A percentile compares a stretch with the other conserved stretches of the same genome.
These are phyloP conservation scores for Balaenoptera acutorostrata DNA, from an alignment of 2,113 vertebrate species.

Conservation along the genomic window DNA sequence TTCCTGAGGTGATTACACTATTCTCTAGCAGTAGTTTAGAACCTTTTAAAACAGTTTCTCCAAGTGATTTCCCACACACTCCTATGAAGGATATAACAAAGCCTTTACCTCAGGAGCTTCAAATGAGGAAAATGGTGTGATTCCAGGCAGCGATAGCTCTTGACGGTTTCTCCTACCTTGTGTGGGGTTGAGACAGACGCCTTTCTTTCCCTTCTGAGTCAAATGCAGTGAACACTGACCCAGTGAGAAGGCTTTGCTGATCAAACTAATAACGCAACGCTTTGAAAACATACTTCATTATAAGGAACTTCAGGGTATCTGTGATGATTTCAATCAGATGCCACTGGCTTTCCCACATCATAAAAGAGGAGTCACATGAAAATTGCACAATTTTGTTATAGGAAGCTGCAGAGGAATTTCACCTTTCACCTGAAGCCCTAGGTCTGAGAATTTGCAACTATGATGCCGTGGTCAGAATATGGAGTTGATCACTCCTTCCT, in stretches of 20 bases:
- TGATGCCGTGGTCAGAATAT: too few species aligned
- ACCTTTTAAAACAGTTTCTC: not conserved
- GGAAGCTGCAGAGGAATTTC: not conserved
- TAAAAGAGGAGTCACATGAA: not conserved
- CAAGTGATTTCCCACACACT: not conserved
- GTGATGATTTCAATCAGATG: not conserved
- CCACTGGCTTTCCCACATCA: not conserved
- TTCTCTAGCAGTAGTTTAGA: not conserved
- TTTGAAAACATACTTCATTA: not conserved
- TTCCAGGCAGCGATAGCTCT: too few species aligned
- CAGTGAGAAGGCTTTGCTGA: not conserved
- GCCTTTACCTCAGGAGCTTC: not conserved
- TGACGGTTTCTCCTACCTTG: not conserved
- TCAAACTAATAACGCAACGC: not conserved
- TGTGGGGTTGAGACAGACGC: fast-evolving
- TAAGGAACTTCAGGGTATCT: not conserved
- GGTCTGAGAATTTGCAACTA: not conserved
- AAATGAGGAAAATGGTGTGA: not conserved
- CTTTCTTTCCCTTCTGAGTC: not conserved
- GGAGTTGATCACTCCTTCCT: not conserved
- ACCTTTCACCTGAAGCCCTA: not conserved
- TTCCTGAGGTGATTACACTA: not conserved
- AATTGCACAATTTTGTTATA: not conserved
- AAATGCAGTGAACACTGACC: not conserved
- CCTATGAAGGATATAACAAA: not conserved